Base-by-base conservation (phyloP, 2,888 invertebrate genomes). In the Synergus laeviventris region DNA sequence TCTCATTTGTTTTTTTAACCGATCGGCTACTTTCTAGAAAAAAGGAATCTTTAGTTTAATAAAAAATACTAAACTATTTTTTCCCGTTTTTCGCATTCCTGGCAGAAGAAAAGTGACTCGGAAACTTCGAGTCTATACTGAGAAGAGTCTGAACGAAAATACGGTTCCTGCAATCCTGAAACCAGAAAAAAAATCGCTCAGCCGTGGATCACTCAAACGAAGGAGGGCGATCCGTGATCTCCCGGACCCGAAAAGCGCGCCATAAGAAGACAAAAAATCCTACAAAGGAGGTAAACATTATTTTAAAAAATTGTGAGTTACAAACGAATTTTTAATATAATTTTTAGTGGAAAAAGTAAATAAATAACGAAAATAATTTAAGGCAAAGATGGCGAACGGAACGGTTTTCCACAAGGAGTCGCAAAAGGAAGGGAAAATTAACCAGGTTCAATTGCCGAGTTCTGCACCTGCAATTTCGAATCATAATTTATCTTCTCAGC, bases 231-330 rank as follows among this genome's bases (percentile, higher is more conserved):
- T 79, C 85, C 82, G 84, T 82, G 83, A 85, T 83, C 81, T 78
- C 82, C 62, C 87, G 86, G 81, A 81, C 84, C 82, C 87, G 89
- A 74, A 90, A 88, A 73, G 83, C 86, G 18, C 86, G 89, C 77
- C 87, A 87, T 75, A 86, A 87, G 81, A 89, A 88, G 81, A 76
- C 83, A 16, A 85, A 84, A 76, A 86, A 84, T 79, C 77, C 83
- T 45, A 80, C 84, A 39, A 79, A 79, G 56, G 88, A 88, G 83
- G 88, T 88, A 74, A 42, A 42, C 18, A 59, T 24, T 45, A 14
- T 61, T 49, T n/a, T n/a, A n/a, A n/a, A n/a, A n/a, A n/a, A n/a
- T n/a, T n/a, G n/a, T n/a, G n/a, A 42, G 9, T 45, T 36, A 56
- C 42, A 45, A 39, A 42, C 54, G 38, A 18, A 56, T n/a, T n/a